These are phyloP conservation scores for Callyntrura sp. DNA, from an alignment of 2,888 invertebrate species.

Conservation along the genomic window DNA sequence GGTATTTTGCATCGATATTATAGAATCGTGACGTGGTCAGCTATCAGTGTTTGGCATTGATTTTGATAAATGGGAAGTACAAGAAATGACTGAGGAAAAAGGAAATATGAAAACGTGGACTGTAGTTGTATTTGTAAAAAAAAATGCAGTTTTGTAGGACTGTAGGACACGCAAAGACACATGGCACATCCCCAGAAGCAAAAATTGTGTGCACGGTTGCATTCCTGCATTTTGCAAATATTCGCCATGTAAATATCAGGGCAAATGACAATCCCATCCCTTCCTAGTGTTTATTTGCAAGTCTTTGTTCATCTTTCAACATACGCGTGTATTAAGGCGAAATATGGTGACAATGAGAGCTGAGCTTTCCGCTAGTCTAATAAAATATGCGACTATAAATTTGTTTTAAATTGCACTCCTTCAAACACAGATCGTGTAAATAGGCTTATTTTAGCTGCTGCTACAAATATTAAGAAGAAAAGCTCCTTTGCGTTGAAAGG, in stretches of 20 bases:
- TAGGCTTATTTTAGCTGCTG: not conserved
- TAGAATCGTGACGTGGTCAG: constrained; percentile 32
- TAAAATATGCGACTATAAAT: not conserved
- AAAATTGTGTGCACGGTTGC: not conserved
- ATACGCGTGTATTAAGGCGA: not conserved
- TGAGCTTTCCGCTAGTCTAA: not conserved
- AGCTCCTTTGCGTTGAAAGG: not conserved
- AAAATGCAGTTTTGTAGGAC: constrained; percentile 6
- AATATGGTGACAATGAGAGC: constrained; percentile 13
- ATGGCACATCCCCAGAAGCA: not conserved
- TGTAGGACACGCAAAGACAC: constrained; percentile 13
- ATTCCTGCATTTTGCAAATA: constrained; percentile 23
- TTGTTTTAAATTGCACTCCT: not conserved
- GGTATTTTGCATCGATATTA: not conserved
- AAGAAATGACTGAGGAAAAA: constrained; percentile 11
- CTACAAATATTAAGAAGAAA: not conserved
- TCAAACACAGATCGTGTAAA: constrained; percentile 13
- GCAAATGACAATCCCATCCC: not conserved
- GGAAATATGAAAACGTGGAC: constrained; percentile 49
- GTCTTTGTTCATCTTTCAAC: not conserved
- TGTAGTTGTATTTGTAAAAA: not conserved
- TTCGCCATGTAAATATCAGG: not conserved
- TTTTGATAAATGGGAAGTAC: constrained; percentile 64
- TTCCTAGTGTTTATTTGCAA: constrained; percentile 5
- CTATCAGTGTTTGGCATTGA: constrained; percentile 52